Evolutionary conservation across 2,888 invertebrate species (phyloP), one percentile per base, ranked within the genome.

Genomic region (Callimorpha dominula): DNA sequence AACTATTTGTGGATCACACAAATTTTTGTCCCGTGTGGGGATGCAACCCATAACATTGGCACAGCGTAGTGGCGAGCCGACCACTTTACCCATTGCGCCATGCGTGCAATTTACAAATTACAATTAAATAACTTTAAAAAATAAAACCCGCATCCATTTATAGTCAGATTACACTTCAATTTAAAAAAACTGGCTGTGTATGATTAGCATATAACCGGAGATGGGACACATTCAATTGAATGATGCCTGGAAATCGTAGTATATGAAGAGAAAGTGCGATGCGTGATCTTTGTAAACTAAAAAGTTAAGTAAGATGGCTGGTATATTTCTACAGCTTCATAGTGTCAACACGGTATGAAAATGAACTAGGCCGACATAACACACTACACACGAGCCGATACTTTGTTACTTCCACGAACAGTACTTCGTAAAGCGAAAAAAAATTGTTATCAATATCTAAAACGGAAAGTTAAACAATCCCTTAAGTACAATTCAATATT

Each of bases 321-420:
- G 20, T 57, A 57, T 57, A 57, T 20, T 57, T 57, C 12, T 57
- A 57, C 57, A 57, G 57, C 20, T 57, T 57, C 57, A 57, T 20
- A 57, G 20, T 57, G 20, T 20, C 5, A 20, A 20, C 57, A 57
- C 57, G 20, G 20, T 20, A 20, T 57, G 82, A 83, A 80, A 81
- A 83, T 84, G 83, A 88, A 88, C 86, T 88, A 86, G 87, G 85
- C 83, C 87, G 82, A 77, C 83, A 79, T 84, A 80, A 81, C 78
- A 76, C 80, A 46, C 74, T 81, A 81, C 85, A 83, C 77, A 81
- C 85, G 76, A 74, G 54, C 83, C 49, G 42, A 66, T 65, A 52
- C 63, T 72, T 75, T 49, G 62, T 42, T 60, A n/a, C 43, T 31
- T 0, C 20, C 31, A 17, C 8, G 14, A 70, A 43, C 15, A 46